Conservation (phyloP, 2,113 vertebrate genomes). For the Psilopogon haemacephalus region DNA sequence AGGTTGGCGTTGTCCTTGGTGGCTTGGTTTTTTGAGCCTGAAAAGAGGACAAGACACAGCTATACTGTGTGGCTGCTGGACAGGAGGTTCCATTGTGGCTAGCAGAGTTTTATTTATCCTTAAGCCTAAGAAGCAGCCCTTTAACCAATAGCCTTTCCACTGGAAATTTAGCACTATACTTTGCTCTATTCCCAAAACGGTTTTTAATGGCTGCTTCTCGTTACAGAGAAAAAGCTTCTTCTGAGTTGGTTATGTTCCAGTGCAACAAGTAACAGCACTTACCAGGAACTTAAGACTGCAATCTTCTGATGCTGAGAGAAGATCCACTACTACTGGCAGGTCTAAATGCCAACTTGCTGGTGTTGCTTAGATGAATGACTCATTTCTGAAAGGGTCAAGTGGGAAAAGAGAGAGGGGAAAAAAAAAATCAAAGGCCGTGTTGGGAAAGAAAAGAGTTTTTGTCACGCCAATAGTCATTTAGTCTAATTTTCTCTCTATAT, state of each 20-base stretch:
- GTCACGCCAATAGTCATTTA: slow-evolving; percentile 23
- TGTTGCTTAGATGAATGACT: not conserved
- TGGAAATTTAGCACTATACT: slow-evolving; percentile 62
- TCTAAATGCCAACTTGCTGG: not conserved
- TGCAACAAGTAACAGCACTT: slow-evolving; percentile 40
- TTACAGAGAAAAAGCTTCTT: slow-evolving; percentile 58
- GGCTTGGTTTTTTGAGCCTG: slow-evolving; percentile 39
- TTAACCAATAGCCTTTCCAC: slow-evolving; percentile 62
- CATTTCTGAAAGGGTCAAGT: slow-evolving; percentile 24
- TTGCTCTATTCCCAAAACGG: slow-evolving; percentile 50
- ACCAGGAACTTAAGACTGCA: slow-evolving; percentile 35
- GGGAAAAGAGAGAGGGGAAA: not conserved
- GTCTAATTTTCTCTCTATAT: slow-evolving; percentile 64
- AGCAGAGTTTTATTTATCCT: slow-evolving; percentile 64
- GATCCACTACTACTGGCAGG: slow-evolving; percentile 30
- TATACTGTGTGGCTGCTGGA: slow-evolving; percentile 54
- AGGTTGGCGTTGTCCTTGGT: slow-evolving; percentile 10
- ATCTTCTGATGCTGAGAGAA: slow-evolving; percentile 47
- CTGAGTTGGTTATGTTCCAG: slow-evolving; percentile 40
- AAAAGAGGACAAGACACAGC: slow-evolving; percentile 64
- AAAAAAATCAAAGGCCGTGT: not conserved
- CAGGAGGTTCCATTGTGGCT: slow-evolving; percentile 66
- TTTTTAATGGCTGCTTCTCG: slow-evolving; percentile 62
- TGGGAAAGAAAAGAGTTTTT: slow-evolving; percentile 65
- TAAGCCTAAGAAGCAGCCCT: slow-evolving; percentile 39